A percentile compares a stretch with the other conserved stretches of the same genome.
phyloP scores from a whole-genome alignment of 1,140 invertebrate genomes.

The Sitophilus oryzae region DNA sequence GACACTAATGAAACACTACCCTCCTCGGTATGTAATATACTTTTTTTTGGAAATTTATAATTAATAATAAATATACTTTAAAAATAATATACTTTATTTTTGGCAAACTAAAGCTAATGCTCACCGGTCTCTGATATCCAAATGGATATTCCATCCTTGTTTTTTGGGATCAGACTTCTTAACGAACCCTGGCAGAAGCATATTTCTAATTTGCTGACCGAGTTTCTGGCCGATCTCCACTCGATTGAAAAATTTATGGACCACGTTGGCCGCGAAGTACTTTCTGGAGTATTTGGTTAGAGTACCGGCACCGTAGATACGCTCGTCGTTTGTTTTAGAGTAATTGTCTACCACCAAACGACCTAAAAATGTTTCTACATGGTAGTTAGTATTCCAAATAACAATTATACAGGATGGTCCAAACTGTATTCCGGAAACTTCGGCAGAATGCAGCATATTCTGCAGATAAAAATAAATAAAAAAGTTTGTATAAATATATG shows the following conservation, averaged over 20 bases:
- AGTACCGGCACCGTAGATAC: slow-evolving; percentile 63
- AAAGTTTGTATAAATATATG: too few relatives aligned
- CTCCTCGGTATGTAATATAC: too few relatives aligned
- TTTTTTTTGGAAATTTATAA: too few relatives aligned
- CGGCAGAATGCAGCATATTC: too few relatives aligned
- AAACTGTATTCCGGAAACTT: too few relatives aligned
- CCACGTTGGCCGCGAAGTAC: slow-evolving; percentile 45
- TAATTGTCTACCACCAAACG: slow-evolving; percentile 59
- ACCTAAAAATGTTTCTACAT: slow-evolving; percentile 27
- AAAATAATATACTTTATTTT: too few relatives aligned
- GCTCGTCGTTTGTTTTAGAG: slow-evolving; percentile 64
- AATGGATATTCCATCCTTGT: slow-evolving; percentile 21
- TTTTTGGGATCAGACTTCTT: slow-evolving; percentile 15
- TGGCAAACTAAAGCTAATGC: not conserved
- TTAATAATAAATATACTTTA: too few relatives aligned
- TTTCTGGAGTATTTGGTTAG: slow-evolving; percentile 56
- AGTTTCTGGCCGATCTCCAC: slow-evolving; percentile 37
- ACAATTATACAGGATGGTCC: too few relatives aligned
- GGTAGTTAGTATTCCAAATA: too few relatives aligned
- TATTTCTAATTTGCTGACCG: slow-evolving; percentile 30
- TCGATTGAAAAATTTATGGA: slow-evolving; percentile 50
- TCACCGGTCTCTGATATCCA: slow-evolving; percentile 16
- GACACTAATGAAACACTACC: too few relatives aligned
- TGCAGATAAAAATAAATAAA: too few relatives aligned
- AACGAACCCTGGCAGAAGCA: slow-evolving; percentile 27